phyloP scores from a whole-genome alignment of 1,140 invertebrate species.

The Maniola jurtina region DNA sequence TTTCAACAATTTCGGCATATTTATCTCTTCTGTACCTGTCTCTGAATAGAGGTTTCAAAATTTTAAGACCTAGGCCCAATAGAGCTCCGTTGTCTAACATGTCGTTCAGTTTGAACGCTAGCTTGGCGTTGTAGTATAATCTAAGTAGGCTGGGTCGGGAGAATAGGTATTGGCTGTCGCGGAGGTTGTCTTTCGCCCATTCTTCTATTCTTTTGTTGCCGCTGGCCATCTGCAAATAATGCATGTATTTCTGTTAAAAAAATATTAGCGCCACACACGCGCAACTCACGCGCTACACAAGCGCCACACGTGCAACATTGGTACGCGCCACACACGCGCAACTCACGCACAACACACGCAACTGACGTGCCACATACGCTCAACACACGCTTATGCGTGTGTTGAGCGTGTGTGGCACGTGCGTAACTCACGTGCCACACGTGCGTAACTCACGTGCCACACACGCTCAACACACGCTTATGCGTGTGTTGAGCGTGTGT shows the following conservation, averaged over 20 bases:
- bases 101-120: conserved; percentile 84
- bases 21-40: conserved; percentile 83
- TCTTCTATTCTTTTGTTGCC: conserved; percentile 87
- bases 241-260: not conserved
- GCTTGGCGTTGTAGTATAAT: conserved; percentile 85
- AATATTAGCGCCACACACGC: too few species aligned
- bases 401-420: too few species aligned
- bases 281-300: too few species aligned
- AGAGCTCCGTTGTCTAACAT: conserved; percentile 88
- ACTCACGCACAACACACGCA: too few species aligned
- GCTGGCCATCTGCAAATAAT: conserved; percentile 81
- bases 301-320: too few species aligned
- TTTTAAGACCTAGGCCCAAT: conserved; percentile 86
- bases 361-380: too few species aligned
- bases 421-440: too few species aligned
- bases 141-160: conserved; percentile 88
- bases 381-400: too few species aligned
- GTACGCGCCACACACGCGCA: too few species aligned
- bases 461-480: too few species aligned
- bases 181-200: conserved; percentile 85
- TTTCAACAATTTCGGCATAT: conserved; percentile 91
- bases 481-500: too few species aligned
- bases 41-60: conserved; percentile 85
- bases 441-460: too few species aligned
- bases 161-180: conserved; percentile 88